These are phyloP conservation scores for Philypnodon macrostomus DNA, from an alignment of 2,797 vertebrate genomes.

Conservation along the genomic window DNA sequence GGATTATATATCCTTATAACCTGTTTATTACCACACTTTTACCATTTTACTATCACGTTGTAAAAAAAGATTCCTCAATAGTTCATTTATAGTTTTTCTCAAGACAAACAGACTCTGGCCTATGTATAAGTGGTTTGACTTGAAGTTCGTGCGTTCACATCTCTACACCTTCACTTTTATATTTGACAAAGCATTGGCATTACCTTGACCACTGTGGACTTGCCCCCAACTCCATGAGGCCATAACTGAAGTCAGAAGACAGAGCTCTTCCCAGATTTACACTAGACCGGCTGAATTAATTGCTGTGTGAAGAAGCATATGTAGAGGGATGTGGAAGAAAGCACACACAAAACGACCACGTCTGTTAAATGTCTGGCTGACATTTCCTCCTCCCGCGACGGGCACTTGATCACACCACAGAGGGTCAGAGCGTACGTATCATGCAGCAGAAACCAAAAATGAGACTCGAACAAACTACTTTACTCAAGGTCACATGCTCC, in stretches of 20 bases:
- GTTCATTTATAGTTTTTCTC: too few species aligned
- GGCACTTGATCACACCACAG: conserved; percentile 48
- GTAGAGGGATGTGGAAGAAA: conserved; percentile 33
- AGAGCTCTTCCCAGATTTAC: conserved; percentile 41
- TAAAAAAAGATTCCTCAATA: too few species aligned
- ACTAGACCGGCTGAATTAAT: conserved; percentile 63
- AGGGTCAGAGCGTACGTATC: too few species aligned
- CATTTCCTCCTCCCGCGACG: conserved; percentile 69
- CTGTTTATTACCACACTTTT: too few species aligned
- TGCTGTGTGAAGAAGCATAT: conserved; percentile 51
- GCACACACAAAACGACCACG: conserved; percentile 68
- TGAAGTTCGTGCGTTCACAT: neutral
- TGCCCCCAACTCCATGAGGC: conserved; percentile 30
- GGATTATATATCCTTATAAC: neutral
- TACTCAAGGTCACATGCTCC: conserved; percentile 77
- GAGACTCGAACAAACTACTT: too few species aligned
- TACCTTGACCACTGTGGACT: conserved; percentile 3
- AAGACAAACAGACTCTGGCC: neutral
- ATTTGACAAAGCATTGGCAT: conserved; percentile 11
- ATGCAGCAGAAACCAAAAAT: too few species aligned
- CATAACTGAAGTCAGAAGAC: conserved; percentile 56
- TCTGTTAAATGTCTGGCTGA: conserved; percentile 84
- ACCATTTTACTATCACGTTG: too few species aligned
- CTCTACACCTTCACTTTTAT: neutral
- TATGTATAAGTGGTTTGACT: neutral